Conservation (phyloP, 2,888 invertebrate species). For the Acleris holmiana region DNA sequence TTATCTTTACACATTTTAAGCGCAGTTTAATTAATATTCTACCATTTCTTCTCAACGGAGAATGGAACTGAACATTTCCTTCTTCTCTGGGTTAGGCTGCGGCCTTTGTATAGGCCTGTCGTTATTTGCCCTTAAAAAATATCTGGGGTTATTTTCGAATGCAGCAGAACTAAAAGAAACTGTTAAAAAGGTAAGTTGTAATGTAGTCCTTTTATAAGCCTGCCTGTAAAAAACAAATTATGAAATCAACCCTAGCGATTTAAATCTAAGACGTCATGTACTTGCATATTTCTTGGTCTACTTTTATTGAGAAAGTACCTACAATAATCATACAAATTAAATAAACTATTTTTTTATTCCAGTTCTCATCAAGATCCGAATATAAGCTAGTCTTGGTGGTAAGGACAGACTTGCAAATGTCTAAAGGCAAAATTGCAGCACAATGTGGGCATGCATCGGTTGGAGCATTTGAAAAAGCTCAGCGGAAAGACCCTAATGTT, state of each 20-base stretch:
- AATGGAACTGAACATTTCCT: slow-evolving; percentile 70
- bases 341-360: slow-evolving; percentile 38
- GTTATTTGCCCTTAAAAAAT: slow-evolving; percentile 63
- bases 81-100: slow-evolving; percentile 73
- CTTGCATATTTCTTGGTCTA: no score
- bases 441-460: slow-evolving; percentile 98
- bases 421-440: slow-evolving; percentile 96
- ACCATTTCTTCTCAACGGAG: slow-evolving; percentile 65
- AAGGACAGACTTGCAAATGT: slow-evolving; percentile 96
- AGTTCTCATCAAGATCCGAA: slow-evolving; percentile 79
- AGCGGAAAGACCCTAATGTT: slow-evolving; percentile 85
- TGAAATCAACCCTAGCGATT: no score
- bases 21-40: slow-evolving; percentile 15
- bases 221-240: no score
- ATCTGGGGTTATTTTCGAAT: slow-evolving; percentile 53
- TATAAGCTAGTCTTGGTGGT: slow-evolving; percentile 94
- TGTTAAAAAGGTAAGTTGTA: slow-evolving; percentile 57
- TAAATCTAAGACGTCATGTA: no score
- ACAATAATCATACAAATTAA: neutral
- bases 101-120: slow-evolving; percentile 77
- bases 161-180: slow-evolving; percentile 38
- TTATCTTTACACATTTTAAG: neutral
- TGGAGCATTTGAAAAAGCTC: slow-evolving; percentile 90
- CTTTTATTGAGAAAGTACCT: no score
- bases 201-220: neutral